Base-by-base conservation (phyloP, 1,140 invertebrate genomes). In the Trissolcus basalis region DNA sequence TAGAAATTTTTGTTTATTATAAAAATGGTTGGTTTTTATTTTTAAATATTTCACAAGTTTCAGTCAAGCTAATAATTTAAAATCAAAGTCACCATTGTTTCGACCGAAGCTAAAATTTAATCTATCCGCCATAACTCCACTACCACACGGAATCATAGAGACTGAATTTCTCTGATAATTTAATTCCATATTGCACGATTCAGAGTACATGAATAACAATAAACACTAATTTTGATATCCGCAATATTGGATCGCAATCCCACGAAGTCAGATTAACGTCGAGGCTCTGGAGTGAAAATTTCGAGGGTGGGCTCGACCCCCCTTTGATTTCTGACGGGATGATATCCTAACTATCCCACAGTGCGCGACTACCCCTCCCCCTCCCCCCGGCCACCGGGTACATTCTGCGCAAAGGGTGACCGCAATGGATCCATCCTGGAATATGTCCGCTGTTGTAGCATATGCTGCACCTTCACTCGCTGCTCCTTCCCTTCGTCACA, bases 311-410 rank as follows among this genome's bases (percentile, higher is more conserved):
- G 49, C 50, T 36, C 39, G 14, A 43, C 61, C 56, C 48, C 68
- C 55, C 41, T 35, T 41, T 60, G 53, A 45, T 48, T 43, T 39
- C 32, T 58, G 5, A 51, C 69, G 45, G 75, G 70, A 84, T 81
- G 82, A 85, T 85, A 80, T 81, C 83, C 82, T 78, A 83, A 86
- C 81, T 85, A 85, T 85, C 84, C 83, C 83, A 83, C 81, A 84
- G 78, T 80, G 64, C 51, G 54, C 36, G 35, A 44, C 73, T 51
- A 12, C 50, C 58, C 74, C 74, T 43, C 41, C 19, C 47, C 47
- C 33, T 11, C 47, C 15, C 27, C 45, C 47, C 43, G 16, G 45
- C 58, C 47, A 49, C 47, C 15, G 61, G 49, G 43, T 73, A 74
- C 70, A 78, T 78, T 67, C 65, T 70, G 48, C 44, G 60, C 60